Evolutionary conservation across 2,888 invertebrate genomes (phyloP).

Genomic region (Acanthosepion esculentum): DNA sequence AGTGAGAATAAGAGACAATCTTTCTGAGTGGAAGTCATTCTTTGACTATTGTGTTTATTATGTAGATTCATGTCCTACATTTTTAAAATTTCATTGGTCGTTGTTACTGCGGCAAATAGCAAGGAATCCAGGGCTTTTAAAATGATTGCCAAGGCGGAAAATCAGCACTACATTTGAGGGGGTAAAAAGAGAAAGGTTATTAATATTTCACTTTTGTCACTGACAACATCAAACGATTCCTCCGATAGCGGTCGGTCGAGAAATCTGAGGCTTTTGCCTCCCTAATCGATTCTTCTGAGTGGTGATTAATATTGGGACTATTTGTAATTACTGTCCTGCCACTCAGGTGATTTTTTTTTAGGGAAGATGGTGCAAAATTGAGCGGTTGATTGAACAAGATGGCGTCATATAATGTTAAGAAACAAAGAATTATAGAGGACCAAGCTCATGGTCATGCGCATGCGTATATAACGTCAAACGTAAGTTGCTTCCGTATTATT

Average conservation of each 20-base stretch:
- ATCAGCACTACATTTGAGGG: neutral
- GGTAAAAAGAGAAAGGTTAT: neutral
- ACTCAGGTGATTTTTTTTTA: neutral
- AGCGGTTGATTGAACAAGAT: neutral
- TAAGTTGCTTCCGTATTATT: neutral
- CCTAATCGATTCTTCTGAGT: neutral
- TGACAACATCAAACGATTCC: neutral
- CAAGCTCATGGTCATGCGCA: neutral
- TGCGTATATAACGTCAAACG: too few species aligned
- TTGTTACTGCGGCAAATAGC: too few species aligned
- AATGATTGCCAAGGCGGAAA: neutral
- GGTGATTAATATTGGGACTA: neutral
- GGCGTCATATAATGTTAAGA: neutral
- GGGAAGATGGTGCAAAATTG: neutral
- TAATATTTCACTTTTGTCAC: neutral
- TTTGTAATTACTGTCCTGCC: neutral
- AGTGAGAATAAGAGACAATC: too few species aligned
- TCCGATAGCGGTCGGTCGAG: neutral
- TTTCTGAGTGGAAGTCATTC: too few species aligned
- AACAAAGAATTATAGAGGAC: too few species aligned
- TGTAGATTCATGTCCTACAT: too few species aligned
- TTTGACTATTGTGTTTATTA: too few species aligned
- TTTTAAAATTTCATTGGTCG: too few species aligned
- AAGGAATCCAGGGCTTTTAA: neutral
- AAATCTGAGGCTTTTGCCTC: neutral